Evolutionary conservation across 1,140 invertebrate genomes (phyloP), one percentile per base, ranked within the genome.

Genomic region (Nasonia giraulti): DNA sequence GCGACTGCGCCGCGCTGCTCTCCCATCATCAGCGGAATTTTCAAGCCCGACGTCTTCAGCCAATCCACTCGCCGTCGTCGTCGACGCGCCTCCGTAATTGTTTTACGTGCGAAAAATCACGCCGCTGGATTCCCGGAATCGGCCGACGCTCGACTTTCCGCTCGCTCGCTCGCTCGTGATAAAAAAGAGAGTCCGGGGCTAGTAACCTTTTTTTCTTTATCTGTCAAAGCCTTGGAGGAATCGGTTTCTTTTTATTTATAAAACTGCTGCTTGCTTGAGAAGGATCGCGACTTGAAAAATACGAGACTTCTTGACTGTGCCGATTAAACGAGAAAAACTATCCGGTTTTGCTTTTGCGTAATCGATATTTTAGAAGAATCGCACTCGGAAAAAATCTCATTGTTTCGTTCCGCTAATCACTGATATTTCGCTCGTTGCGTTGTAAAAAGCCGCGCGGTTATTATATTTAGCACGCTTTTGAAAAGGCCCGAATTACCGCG

Each of bases 1-100:
- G 92, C 84, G 92, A 93, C 89, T 89, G 87, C 44, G 50, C 74
- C 82, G 47, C 78, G 84, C 86, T 88, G 74, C 74, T 83, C 82
- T 83, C 82, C 74, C 73, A 75, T 82, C 44, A 82, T 82, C 80
- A 74, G 69, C 62, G 66, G 62, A 80, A 80, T 69, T 80, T 80
- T 62, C 55, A 62, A 7, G 55, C 68, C 27, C 23, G 62, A 20
- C 17, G 62, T 14, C 78, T 90, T 89, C 90, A 91, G 50, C 20
- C 55, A 92, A 91, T 91, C 87, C 62, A 73, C 79, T 62, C 84
- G n/a, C n/a, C n/a, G n/a, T n/a, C 11, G 23, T 78, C 47, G 2
- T 33, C 74, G 37, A 12, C 40, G 31, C 20, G 69, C 73, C 40
- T 20, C n/a, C 37, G 55, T 83, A 82, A 86, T 86, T 86, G 80